Percentiles rank a stretch among this genome's conserved stretches.
Conservation (phyloP, 23 tunicate genomes). For the Diplosoma virens region DNA sequence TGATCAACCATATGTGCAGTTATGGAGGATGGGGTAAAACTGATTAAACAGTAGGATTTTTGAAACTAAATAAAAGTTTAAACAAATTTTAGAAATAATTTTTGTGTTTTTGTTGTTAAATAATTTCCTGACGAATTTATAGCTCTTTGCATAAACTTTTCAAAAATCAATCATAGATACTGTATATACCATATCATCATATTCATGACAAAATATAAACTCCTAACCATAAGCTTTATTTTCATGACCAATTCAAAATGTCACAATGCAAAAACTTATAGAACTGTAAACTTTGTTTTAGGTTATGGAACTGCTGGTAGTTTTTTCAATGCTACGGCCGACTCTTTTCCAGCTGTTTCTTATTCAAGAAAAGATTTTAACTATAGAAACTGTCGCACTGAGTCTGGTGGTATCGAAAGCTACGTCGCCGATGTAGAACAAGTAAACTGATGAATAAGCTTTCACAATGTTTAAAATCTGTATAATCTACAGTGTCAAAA, state of each 20-base stretch:
- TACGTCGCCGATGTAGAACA: constrained; percentile 23
- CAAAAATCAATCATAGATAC: no score
- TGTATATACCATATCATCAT: no score
- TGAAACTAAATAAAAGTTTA: background rate
- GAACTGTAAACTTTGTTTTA: background rate
- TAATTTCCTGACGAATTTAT: background rate
- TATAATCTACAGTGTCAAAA: no score
- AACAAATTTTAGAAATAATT: background rate
- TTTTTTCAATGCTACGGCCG: constrained; percentile 41
- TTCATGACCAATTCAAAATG: no score
- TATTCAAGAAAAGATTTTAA: constrained; percentile 56
- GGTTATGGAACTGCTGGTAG: constrained; percentile 86
- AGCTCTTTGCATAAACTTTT: no score
- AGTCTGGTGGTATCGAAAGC: constrained; percentile 50
- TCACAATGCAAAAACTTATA: no score
- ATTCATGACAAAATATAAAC: no score
- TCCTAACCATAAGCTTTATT: background rate
- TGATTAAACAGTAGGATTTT: background rate
- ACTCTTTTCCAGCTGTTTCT: constrained; percentile 69
- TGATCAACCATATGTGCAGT: constrained; percentile 30
- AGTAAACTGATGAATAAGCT: no score
- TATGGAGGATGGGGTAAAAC: background rate
- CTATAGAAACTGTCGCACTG: constrained; percentile 40
- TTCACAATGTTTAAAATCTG: no score
- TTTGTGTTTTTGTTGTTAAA: background rate